phyloP scores from a whole-genome alignment of 2,888 invertebrate genomes.

The Taphrorychus bicolor region DNA sequence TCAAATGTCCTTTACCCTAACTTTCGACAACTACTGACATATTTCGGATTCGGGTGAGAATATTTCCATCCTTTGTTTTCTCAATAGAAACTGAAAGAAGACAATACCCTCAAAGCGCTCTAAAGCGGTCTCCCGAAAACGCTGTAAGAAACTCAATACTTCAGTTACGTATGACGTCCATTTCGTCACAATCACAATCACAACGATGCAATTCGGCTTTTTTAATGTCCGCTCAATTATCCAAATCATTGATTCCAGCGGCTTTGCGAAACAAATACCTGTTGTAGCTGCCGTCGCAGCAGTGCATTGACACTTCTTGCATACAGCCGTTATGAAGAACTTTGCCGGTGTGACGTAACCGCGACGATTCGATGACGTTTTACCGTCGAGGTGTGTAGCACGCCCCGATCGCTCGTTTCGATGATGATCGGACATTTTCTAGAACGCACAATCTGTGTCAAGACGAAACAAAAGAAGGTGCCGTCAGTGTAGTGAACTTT shows the following conservation, averaged over 20 bases:
- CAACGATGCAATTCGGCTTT: slow-evolving; percentile 4
- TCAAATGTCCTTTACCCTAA: no score
- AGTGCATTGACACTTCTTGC: slow-evolving; percentile 28
- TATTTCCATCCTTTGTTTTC: no score
- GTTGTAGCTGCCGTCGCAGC: neutral
- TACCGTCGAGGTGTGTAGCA: slow-evolving; percentile 6
- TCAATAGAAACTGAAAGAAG: no score
- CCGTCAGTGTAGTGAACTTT: neutral
- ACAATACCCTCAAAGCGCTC: no score
- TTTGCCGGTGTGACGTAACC: neutral
- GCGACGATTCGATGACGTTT: neutral
- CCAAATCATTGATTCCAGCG: slow-evolving; percentile 22
- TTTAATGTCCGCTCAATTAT: slow-evolving; percentile 20
- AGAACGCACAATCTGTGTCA: slow-evolving; percentile 17
- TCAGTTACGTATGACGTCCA: no score
- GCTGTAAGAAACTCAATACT: no score
- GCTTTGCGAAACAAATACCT: slow-evolving; percentile 19
- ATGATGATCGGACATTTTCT: slow-evolving; percentile 11
- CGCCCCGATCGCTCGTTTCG: neutral
- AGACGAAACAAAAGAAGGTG: slow-evolving; percentile 21
- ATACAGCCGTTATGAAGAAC: slow-evolving; percentile 14
- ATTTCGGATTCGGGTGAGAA: no score
- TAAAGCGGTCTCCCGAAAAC: no score
- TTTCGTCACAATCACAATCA: slow-evolving; percentile 1
- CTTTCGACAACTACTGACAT: no score